Evolutionary conservation across 2,888 invertebrate species (phyloP).

Genomic region (Plemyria rubiginata): DNA sequence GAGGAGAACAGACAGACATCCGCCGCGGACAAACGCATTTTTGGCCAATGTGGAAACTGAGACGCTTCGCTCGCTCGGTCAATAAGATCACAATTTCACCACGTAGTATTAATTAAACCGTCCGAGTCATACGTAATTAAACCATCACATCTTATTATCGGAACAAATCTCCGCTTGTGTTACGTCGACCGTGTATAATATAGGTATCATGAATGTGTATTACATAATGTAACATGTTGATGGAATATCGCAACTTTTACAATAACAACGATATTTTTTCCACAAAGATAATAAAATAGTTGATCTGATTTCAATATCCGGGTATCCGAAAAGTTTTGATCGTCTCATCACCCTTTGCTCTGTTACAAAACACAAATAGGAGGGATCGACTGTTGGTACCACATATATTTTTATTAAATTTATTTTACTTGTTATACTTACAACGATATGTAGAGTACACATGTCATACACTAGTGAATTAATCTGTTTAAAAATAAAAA

Average conservation of each 20-base stretch:
- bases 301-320: slow-evolving; percentile 54
- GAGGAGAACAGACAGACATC: too few relatives aligned
- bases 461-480: too few relatives aligned
- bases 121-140: neutral
- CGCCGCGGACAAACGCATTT: too few relatives aligned
- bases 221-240: slow-evolving; percentile 45
- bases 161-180: slow-evolving; percentile 16
- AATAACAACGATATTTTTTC: slow-evolving; percentile 47
- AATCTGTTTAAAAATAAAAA: too few relatives aligned
- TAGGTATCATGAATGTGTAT: slow-evolving; percentile 35
- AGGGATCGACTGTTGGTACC: neutral
- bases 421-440: neutral
- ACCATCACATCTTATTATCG: neutral
- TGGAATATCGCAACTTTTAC: slow-evolving; percentile 46
- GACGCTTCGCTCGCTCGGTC: too few relatives aligned
- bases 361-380: slow-evolving; percentile 20
- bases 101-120: too few relatives aligned
- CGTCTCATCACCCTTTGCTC: slow-evolving; percentile 25
- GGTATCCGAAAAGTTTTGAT: slow-evolving; percentile 46
- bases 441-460: too few relatives aligned
- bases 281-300: slow-evolving; percentile 48
- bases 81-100: too few relatives aligned
- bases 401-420: neutral
- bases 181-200: slow-evolving; percentile 33
- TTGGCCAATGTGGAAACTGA: too few relatives aligned